Percentiles rank a stretch among this genome's conserved stretches.
Conservation (phyloP, 2,113 vertebrate genomes). For the Petrocephalus microphthalmus region DNA sequence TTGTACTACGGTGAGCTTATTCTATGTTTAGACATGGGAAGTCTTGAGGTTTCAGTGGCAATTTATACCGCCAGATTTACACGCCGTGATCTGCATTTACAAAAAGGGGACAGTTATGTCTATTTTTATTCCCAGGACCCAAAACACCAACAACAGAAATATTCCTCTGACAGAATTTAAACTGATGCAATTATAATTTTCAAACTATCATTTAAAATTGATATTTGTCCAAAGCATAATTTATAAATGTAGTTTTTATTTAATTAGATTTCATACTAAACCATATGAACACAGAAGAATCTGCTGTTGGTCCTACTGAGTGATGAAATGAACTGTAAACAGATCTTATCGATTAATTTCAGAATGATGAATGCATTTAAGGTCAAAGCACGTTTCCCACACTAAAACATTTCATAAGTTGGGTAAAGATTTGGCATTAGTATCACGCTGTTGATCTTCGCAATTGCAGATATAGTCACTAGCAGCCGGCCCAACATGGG, state of each 20-base stretch:
- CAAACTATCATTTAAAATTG: background rate
- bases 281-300: background rate
- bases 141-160: background rate
- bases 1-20: conserved; percentile 81
- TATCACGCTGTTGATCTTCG: background rate
- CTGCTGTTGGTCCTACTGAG: background rate
- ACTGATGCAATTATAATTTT: background rate
- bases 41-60: background rate
- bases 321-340: background rate
- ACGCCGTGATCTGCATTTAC: background rate
- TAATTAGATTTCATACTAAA: background rate
- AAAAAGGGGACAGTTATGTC: background rate
- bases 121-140: background rate
- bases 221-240: background rate
- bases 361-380: background rate
- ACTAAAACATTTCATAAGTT: background rate
- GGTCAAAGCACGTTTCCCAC: background rate
- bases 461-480: background rate
- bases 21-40: background rate
- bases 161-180: background rate
- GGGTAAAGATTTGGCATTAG: background rate
- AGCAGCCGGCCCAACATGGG: background rate
- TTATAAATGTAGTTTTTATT: background rate
- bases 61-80: background rate
- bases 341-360: background rate